Conservation (phyloP, 2,797 vertebrate genomes). For the Cossypha polioptera region DNA sequence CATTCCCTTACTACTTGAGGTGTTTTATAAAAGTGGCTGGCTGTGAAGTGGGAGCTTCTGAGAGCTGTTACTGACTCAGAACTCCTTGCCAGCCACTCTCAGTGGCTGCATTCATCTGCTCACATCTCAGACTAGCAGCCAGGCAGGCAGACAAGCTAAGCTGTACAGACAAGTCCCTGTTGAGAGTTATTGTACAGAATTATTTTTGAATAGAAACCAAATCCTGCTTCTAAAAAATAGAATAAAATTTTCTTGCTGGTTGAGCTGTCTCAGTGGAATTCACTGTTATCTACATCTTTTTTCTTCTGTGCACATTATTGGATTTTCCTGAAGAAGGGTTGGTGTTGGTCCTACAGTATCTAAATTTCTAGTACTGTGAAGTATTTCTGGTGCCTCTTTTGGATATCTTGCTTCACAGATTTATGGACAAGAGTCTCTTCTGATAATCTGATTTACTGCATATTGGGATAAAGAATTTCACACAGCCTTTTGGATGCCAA, state of each 20-base stretch:
- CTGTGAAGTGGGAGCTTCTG: neutral
- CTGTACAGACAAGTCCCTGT: neutral
- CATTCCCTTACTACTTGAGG: neutral
- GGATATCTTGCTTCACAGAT: neutral
- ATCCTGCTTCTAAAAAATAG: neutral
- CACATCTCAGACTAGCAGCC: neutral
- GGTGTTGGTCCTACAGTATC: neutral
- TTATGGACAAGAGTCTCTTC: neutral
- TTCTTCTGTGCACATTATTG: neutral
- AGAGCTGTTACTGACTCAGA: neutral
- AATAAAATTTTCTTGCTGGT: neutral
- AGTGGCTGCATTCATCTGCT: neutral
- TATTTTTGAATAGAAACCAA: neutral
- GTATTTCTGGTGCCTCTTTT: constrained; percentile 12
- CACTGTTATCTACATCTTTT: neutral
- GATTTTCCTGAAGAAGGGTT: neutral
- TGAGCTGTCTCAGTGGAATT: neutral
- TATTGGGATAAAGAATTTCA: constrained; percentile 19
- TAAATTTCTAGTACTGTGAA: neutral
- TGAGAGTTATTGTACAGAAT: neutral
- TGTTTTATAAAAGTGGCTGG: neutral
- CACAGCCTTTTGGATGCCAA: neutral
- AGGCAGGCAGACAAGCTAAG: neutral
- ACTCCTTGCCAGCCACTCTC: neutral
- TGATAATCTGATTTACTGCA: neutral